Conservation (phyloP, 2,888 invertebrate genomes). For the Orthosia cruda region DNA sequence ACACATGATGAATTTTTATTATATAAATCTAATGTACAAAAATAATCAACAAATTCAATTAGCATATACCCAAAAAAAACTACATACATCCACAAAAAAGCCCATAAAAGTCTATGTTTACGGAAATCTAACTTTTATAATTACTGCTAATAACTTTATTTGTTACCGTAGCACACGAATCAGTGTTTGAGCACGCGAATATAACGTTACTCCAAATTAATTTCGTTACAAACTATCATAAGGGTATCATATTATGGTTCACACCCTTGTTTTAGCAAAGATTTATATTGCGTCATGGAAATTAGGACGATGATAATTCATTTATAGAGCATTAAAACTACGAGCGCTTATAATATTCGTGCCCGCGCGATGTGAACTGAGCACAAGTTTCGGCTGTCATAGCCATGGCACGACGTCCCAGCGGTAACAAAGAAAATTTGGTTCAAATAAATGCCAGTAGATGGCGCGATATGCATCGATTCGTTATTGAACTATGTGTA, state of each 20-base stretch:
- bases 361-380: neutral
- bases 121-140: constrained; percentile 50
- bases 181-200: constrained; percentile 61
- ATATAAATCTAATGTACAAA: neutral
- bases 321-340: neutral
- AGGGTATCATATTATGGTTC: constrained; percentile 38
- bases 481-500: too few relatives aligned
- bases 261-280: constrained; percentile 46
- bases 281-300: neutral
- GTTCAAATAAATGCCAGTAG: too few relatives aligned
- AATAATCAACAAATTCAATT: neutral
- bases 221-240: constrained; percentile 41
- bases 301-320: neutral
- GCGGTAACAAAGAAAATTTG: too few relatives aligned
- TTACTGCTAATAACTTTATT: constrained; percentile 55
- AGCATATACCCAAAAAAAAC: neutral
- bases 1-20: neutral
- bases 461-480: too few relatives aligned
- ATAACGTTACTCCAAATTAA: constrained; percentile 64
- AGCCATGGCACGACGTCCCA: neutral
- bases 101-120: constrained; percentile 37
- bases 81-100: neutral
- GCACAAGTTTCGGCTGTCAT: neutral
- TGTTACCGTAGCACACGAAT: constrained; percentile 34
- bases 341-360: too few relatives aligned